A percentile compares a stretch with the other conserved stretches of the same genome.
Evolutionary conservation across 2,113 vertebrate genomes (phyloP).

Genomic region (Tachycineta bicolor): DNA sequence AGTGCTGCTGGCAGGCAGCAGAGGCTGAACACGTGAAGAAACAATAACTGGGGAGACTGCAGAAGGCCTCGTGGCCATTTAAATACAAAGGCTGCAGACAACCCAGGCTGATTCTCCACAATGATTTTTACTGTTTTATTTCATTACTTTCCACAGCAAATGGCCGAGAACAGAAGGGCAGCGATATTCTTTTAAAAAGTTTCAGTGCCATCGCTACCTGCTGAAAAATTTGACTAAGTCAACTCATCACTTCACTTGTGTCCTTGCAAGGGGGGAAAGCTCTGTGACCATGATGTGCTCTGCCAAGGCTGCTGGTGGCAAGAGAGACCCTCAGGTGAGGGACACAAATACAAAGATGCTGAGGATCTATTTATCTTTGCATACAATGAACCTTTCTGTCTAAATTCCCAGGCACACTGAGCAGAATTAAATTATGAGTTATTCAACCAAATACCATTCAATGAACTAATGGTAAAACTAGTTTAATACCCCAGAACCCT

Average conservation of each 20-base stretch:
- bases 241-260: not conserved
- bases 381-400: not conserved
- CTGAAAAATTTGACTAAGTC: not conserved
- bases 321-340: not conserved
- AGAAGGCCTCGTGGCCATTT: slow-evolving; percentile 45
- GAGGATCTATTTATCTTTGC: not conserved
- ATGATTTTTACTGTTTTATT: not conserved
- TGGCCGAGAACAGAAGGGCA: not conserved
- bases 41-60: slow-evolving; percentile 53
- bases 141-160: slow-evolving; percentile 3
- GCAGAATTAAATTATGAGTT: not conserved
- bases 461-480: not conserved
- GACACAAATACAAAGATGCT: not conserved
- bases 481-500: not conserved
- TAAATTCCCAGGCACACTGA: not conserved
- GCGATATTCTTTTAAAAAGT: not conserved
- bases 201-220: not conserved
- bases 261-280: not conserved
- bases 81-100: slow-evolving; percentile 38
- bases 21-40: slow-evolving; percentile 53
- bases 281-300: not conserved
- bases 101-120: not conserved
- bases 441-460: not conserved
- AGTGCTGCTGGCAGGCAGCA: slow-evolving; percentile 53
- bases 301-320: not conserved